Percentiles rank a stretch among this genome's conserved stretches.
Evolutionary conservation across 2,888 invertebrate genomes (phyloP).

Genomic region (Idaea aversata): DNA sequence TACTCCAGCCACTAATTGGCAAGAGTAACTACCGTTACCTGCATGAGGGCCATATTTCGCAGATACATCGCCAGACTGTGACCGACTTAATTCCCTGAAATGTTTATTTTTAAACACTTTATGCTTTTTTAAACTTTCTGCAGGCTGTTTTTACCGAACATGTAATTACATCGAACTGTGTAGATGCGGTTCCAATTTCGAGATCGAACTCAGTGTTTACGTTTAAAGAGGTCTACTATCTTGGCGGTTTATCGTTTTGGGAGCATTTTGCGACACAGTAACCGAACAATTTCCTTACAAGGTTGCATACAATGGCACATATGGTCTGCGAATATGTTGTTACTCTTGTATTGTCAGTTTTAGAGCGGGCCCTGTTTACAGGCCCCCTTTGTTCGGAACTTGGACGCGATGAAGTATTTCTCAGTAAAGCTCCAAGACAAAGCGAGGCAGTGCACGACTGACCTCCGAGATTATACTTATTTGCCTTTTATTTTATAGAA

Average conservation of each 20-base stretch:
- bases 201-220: conserved; percentile 12
- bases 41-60: conserved; percentile 28
- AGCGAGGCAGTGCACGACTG: conserved; percentile 60
- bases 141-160: conserved; percentile 21
- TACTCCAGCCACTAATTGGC: conserved; percentile 42
- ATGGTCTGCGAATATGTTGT: conserved; percentile 35
- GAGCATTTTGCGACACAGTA: conserved; percentile 24
- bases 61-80: conserved; percentile 35
- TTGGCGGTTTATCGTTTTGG: conserved; percentile 17
- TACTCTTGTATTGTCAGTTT: conserved; percentile 53
- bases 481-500: conserved; percentile 68
- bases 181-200: conserved; percentile 6
- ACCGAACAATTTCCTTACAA: conserved; percentile 38
- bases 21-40: conserved; percentile 40
- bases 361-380: conserved; percentile 47
- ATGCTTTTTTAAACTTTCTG: conserved; percentile 40
- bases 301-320: conserved; percentile 51
- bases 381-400: conserved; percentile 43
- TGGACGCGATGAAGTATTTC: conserved; percentile 34
- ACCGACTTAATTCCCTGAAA: conserved; percentile 38
- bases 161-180: conserved; percentile 15
- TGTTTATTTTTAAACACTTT: conserved; percentile 45
- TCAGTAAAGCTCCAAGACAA: conserved; percentile 50
- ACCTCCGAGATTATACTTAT: conserved; percentile 64
- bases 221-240: conserved; percentile 5